Conservation (phyloP, 2,888 invertebrate species). For the Sepioteuthis lessoniana region DNA sequence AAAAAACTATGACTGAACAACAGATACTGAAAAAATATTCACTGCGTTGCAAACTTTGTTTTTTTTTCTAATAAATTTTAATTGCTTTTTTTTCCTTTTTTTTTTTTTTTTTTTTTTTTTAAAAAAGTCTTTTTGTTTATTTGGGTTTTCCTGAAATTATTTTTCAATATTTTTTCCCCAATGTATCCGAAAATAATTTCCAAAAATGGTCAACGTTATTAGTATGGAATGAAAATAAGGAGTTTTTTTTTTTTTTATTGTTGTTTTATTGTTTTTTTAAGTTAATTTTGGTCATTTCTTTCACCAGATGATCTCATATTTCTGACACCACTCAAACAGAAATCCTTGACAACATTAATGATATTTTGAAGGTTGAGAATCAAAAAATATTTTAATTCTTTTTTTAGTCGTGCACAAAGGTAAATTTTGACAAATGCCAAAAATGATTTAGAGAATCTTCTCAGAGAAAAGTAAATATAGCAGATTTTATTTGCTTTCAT, state of each 20-base stretch:
- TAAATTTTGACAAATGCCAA: background rate
- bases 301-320: background rate
- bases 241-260: background rate
- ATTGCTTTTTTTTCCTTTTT: too few relatives aligned
- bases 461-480: background rate
- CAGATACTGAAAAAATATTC: constrained; percentile 1
- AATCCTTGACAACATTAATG: background rate
- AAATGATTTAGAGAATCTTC: background rate
- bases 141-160: background rate
- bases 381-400: background rate
- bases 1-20: background rate
- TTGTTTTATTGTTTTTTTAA: background rate
- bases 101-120: background rate
- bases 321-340: background rate
- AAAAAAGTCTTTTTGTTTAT: background rate
- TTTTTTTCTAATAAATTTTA: background rate
- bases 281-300: background rate
- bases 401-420: background rate
- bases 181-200: background rate
- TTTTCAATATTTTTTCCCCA: background rate
- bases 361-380: background rate
- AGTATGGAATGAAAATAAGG: background rate
- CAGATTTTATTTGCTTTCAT: too few relatives aligned
- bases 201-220: background rate
- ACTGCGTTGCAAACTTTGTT: background rate